Conservation (phyloP, 2,113 vertebrate species). For the Tringa solitaria region DNA sequence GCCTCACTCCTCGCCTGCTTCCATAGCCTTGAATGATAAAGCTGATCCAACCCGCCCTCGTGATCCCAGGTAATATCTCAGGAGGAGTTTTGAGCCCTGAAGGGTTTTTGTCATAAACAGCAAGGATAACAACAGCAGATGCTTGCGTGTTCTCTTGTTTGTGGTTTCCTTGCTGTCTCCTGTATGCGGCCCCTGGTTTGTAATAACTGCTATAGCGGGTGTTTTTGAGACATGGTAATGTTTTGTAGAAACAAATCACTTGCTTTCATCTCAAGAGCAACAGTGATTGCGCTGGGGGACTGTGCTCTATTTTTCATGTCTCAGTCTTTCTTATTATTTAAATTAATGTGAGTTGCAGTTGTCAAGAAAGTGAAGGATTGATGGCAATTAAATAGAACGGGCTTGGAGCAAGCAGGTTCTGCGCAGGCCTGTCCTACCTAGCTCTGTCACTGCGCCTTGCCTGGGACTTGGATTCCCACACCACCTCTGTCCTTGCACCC, state of each 20-base stretch:
- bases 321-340: slow-evolving; percentile 62
- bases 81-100: slow-evolving; percentile 7
- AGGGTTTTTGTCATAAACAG: slow-evolving; percentile 17
- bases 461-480: neutral
- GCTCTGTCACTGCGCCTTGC: neutral
- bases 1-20: neutral
- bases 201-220: slow-evolving; percentile 18
- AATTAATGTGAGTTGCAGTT: slow-evolving; percentile 63
- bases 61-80: neutral
- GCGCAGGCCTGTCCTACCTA: neutral
- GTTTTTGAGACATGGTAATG: neutral
- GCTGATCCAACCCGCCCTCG: neutral
- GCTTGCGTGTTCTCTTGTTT: neutral
- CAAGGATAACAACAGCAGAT: slow-evolving; percentile 22
- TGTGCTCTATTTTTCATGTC: slow-evolving; percentile 57
- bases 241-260: slow-evolving; percentile 64
- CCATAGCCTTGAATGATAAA: neutral
- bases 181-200: neutral
- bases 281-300: slow-evolving; percentile 50
- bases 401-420: neutral
- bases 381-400: neutral
- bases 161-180: neutral
- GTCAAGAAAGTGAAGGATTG: slow-evolving; percentile 59
- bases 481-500: neutral
- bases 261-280: slow-evolving; percentile 56